phyloP scores from a whole-genome alignment of 1,140 invertebrate species.

The Heliconius himera region DNA sequence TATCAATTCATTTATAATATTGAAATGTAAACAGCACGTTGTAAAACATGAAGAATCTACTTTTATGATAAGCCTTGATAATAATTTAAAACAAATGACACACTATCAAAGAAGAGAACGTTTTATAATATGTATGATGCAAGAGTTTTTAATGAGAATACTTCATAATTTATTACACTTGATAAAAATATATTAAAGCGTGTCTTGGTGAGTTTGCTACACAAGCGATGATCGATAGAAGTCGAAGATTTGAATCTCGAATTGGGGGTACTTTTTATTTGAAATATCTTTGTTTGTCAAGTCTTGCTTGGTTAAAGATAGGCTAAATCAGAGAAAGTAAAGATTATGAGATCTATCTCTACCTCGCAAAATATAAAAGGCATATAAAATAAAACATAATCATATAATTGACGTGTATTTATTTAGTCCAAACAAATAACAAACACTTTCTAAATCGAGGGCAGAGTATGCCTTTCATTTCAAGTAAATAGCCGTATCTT shows the following conservation, averaged over 20 bases:
- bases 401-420: not conserved
- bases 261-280: no score
- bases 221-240: no score
- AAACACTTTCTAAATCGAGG: not conserved
- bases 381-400: no score
- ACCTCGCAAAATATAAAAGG: no score
- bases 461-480: not conserved
- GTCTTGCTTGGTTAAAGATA: no score
- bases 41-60: not conserved
- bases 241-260: no score
- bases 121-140: not conserved
- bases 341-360: no score
- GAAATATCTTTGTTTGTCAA: no score
- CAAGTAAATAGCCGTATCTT: constrained; percentile 3
- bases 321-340: no score
- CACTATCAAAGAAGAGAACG: not conserved
- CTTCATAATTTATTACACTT: no score
- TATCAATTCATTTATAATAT: not conserved
- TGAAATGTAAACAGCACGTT: not conserved
- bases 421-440: not conserved
- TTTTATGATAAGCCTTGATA: not conserved
- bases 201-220: no score
- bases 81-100: constrained; percentile 3
- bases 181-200: no score
- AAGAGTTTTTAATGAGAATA: not conserved